A percentile compares a stretch with the other conserved stretches of the same genome.
phyloP scores from a whole-genome alignment of 2,888 invertebrate species.

The Lutraria lutraria region DNA sequence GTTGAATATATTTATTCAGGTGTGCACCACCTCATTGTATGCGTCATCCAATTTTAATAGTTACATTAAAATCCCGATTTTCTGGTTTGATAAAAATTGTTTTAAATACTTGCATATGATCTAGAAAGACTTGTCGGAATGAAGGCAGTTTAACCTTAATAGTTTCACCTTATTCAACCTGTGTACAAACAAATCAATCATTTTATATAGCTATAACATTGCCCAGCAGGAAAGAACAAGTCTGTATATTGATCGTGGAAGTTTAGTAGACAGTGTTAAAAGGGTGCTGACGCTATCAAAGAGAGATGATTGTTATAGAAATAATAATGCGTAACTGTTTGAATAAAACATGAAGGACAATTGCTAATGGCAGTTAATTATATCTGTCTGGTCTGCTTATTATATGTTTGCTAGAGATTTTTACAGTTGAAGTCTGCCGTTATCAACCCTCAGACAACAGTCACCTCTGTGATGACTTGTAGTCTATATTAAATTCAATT shows the following conservation, averaged over 20 bases:
- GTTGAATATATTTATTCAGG: constrained; percentile 16
- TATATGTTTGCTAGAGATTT: neutral
- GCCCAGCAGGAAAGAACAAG: constrained; percentile 38
- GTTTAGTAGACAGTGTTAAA: constrained; percentile 36
- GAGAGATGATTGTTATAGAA: neutral
- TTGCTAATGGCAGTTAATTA: constrained; percentile 1
- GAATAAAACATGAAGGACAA: neutral
- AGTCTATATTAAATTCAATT: too few relatives aligned
- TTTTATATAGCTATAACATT: constrained; percentile 37
- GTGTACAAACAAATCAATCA: constrained; percentile 52
- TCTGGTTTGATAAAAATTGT: constrained; percentile 24
- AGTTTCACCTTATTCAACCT: constrained; percentile 41
- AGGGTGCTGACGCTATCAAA: constrained; percentile 41
- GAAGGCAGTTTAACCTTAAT: constrained; percentile 38
- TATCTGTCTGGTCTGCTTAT: constrained; percentile 4
- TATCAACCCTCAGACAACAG: neutral
- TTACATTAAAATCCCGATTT: constrained; percentile 20
- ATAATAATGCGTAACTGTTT: neutral
- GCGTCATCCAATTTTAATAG: constrained; percentile 21
- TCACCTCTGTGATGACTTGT: neutral
- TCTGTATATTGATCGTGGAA: constrained; percentile 27
- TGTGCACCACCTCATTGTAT: neutral
- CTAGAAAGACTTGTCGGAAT: constrained; percentile 29
- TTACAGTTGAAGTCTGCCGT: neutral
- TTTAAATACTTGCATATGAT: constrained; percentile 44